Base-by-base conservation (phyloP, 2,113 vertebrate species). In the Lepus americanus region DNA sequence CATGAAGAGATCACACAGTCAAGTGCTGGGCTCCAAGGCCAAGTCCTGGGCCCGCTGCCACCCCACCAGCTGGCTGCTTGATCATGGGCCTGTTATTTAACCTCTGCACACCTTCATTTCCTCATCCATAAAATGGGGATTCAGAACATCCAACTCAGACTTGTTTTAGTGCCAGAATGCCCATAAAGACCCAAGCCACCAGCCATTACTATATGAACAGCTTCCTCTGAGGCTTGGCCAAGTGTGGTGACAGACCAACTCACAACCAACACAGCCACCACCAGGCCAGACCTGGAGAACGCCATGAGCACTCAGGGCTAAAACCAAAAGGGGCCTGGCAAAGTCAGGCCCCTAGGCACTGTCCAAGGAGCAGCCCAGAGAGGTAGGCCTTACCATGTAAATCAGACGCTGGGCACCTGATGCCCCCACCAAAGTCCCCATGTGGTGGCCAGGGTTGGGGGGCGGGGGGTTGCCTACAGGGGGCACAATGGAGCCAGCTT, bases 401-500 rank as follows among this genome's bases (percentile, higher is more conserved):
- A 55, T 27, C 55, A 82, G 39, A 51, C 25, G 69, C 3, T 10
- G 0, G 9, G 84, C 19, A 8, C 61, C 53, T 22, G 72, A 14
- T 59, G 55, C 55, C 14, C 55, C 55, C 17, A 14, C 14, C 55
- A 0, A 59, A 59, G 55, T 66, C 67, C 53, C 11, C 0, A 3
- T 86, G n/a, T 95, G 72, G 44, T 23, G 79, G 76, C 44, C 5
- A 1, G 44, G 39, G 59, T 44, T 44, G 44, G 44, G 44, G 44
- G 44, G 44, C 6, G 36, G 16, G 55, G 70, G 82, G 74, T 14
- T 44, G 63, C 61, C 67, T 69, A 19, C 55, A 29, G 7, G 73
- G 9, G 25, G 6, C 89, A 94, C 74, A 95, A 94, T 88, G 67
- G 39, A 93, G 66, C 29, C 67, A 63, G 67, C 23, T 87, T 64